phyloP scores from a whole-genome alignment of 2,113 vertebrate species.

The Willisornis vidua region DNA sequence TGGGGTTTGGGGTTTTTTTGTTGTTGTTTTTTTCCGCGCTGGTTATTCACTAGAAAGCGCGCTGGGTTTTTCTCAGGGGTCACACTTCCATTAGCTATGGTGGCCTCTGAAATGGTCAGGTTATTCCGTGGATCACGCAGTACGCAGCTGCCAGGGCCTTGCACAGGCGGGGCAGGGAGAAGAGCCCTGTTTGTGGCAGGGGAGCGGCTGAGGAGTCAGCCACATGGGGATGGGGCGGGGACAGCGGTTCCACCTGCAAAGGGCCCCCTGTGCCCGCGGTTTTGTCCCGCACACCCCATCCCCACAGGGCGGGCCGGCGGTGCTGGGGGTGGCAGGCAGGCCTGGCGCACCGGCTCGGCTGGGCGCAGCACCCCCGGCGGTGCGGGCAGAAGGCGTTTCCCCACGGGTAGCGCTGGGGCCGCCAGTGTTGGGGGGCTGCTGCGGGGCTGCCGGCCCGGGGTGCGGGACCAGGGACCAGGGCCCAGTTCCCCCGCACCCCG shows the following conservation, averaged over 20 bases:
- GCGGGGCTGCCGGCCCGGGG: background rate
- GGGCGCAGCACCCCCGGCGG: background rate
- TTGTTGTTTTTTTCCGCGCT: background rate
- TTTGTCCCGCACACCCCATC: background rate
- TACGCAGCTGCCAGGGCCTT: background rate
- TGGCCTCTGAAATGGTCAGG: background rate
- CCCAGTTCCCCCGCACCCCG: background rate
- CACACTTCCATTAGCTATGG: background rate
- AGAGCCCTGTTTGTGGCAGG: background rate
- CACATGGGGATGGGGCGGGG: background rate
- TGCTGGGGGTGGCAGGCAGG: background rate
- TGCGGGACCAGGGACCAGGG: background rate
- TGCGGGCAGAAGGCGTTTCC: rapidly evolving
- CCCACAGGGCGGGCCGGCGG: background rate
- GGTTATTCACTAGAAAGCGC: background rate
- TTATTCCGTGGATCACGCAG: background rate
- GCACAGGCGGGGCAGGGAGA: background rate
- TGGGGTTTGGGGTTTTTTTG: background rate
- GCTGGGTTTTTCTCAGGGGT: background rate
- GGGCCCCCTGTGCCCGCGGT: background rate
- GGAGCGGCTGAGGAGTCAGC: background rate
- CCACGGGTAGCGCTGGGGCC: too few species aligned
- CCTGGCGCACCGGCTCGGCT: too few species aligned
- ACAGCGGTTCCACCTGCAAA: background rate
- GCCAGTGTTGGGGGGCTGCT: background rate